Evolutionary conservation across 2,888 invertebrate species (phyloP), one percentile per base, ranked within the genome.

Genomic region (Amitus sp.): DNA sequence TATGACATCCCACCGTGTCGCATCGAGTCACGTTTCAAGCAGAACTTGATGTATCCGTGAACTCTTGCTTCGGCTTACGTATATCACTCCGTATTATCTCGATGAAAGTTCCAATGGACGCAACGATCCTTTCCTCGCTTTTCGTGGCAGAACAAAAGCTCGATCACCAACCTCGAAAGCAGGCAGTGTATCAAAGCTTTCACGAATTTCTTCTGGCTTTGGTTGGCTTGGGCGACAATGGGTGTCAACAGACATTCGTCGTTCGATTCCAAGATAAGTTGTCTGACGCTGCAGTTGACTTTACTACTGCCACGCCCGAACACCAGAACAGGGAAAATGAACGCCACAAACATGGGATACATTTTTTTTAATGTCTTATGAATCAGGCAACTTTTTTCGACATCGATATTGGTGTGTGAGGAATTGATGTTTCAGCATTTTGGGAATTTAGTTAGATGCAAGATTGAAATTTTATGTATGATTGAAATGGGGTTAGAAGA

Each of bases 261-360:
- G 18, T 40, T 15, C 13, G n/a, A 47, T 43, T 17, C 19, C 34
- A 15, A 20, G 30, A 50, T 57, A 53, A 53, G 56, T 57, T 7
- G 70, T 67, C 75, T 69, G 74, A 75, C 71, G 67, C 63, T 68
- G 68, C 67, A 69, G 65, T 70, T 71, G 71, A 68, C 70, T 78
- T 73, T 73, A 76, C 73, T 69, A 71, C 73, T 74, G 66, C 60
- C 67, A 66, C 66, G 65, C 59, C 62, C 58, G n/a, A n/a, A n/a
- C 37, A 30, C 48, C 9, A 48, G 9, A n/a, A 19, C 19, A 19
- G 13, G 4, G 15, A 7, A n/a, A 37, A 37, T 7, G 37, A 17
- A 37, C 4, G n/a, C 17, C n/a, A n/a, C n/a, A n/a, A 13, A 2
- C 13, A 13, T 6, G 5, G 37, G 39, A 13, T 13, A 37, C 37